Conservation (phyloP, 1,140 invertebrate species). For the Pseudoatta argentina region DNA sequence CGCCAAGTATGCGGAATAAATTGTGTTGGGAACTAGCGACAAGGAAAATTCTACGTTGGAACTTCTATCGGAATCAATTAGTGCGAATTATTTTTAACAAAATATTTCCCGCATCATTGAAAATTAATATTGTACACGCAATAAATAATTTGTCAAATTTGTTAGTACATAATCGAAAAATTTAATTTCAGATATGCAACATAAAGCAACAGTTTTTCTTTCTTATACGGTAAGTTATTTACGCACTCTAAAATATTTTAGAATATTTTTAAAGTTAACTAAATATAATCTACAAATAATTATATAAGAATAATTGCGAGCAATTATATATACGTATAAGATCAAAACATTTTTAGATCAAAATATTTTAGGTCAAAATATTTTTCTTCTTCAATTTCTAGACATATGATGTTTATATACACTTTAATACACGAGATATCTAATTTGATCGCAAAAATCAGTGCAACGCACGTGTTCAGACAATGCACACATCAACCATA, state of each 20-base stretch:
- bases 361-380: neutral
- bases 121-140: neutral
- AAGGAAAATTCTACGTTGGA: slow-evolving; percentile 45
- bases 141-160: slow-evolving; percentile 5
- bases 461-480: slow-evolving; percentile 58
- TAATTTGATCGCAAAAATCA: slow-evolving; percentile 33
- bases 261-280: neutral
- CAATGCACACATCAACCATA: slow-evolving; percentile 45
- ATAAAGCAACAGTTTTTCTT: neutral
- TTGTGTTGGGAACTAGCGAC: slow-evolving; percentile 56
- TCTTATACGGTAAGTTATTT: neutral
- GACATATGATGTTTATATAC: neutral
- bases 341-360: neutral
- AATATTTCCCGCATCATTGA: slow-evolving; percentile 19
- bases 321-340: neutral
- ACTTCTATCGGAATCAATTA: slow-evolving; percentile 66
- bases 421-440: slow-evolving; percentile 24
- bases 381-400: neutral
- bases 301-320: neutral
- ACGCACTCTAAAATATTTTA: neutral
- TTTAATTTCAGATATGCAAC: neutral
- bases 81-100: slow-evolving; percentile 49
- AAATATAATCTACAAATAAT: neutral
- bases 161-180: neutral
- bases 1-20: slow-evolving; percentile 73